Percentiles rank a stretch among this genome's conserved stretches.
Conservation (phyloP, 2,797 vertebrate genomes). For the Amniataba percoides region DNA sequence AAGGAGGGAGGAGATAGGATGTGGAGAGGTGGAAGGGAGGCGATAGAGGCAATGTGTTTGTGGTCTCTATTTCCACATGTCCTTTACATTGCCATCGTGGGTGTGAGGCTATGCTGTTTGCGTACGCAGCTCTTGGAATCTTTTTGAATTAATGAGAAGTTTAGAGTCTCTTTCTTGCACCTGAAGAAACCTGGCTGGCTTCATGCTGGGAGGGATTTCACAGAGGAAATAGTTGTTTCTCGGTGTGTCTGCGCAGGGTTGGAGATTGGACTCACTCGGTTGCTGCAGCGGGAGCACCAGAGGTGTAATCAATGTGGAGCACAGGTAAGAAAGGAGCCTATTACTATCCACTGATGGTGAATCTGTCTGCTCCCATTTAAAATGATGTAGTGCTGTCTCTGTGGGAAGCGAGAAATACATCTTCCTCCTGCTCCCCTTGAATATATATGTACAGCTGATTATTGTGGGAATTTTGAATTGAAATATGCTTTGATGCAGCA, state of each 20-base stretch:
- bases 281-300: conserved; percentile 50
- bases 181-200: conserved; percentile 35
- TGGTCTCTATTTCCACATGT: conserved; percentile 60
- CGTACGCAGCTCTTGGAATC: conserved; percentile 35
- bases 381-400: background rate
- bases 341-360: conserved; percentile 18
- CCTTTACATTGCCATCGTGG: conserved; percentile 49
- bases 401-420: background rate
- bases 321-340: conserved; percentile 80
- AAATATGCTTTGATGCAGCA: background rate
- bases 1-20: conserved; percentile 61
- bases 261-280: conserved; percentile 46
- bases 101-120: conserved; percentile 39
- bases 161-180: conserved; percentile 44
- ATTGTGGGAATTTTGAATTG: background rate
- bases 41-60: conserved; percentile 58
- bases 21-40: conserved; percentile 64
- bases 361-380: conserved; percentile 3
- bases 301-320: conserved; percentile 83
- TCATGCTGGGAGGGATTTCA: conserved; percentile 61
- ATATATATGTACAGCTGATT: background rate
- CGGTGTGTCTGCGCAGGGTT: conserved; percentile 35
- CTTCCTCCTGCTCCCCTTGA: background rate
- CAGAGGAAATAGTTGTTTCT: conserved; percentile 52
- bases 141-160: conserved; percentile 49